Evolutionary conservation across 2,797 vertebrate species (phyloP).

Genomic region (Fistularia commersonii): DNA sequence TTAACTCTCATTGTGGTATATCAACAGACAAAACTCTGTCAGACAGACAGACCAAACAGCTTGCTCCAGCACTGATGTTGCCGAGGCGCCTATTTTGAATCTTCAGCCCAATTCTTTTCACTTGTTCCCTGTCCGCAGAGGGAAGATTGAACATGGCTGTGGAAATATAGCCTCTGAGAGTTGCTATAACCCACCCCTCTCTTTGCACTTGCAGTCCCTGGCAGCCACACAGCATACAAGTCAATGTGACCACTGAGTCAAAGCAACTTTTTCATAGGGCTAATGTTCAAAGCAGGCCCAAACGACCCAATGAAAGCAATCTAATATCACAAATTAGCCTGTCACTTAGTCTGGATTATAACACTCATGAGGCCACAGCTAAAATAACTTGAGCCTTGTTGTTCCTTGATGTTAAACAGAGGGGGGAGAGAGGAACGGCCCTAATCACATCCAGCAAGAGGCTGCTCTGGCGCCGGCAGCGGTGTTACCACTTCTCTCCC

Average conservation of each 20-base stretch:
- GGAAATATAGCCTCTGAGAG: slow-evolving; percentile 36
- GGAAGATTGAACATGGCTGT: slow-evolving; percentile 38
- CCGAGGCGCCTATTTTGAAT: slow-evolving; percentile 1
- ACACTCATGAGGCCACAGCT: slow-evolving; percentile 43
- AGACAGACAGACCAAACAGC: slow-evolving; percentile 22
- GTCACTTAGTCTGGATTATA: slow-evolving; percentile 71
- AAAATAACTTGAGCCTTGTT: slow-evolving; percentile 59
- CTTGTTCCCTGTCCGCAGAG: slow-evolving; percentile 15
- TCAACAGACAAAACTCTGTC: slow-evolving; percentile 3
- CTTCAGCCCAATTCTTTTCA: slow-evolving; percentile 6
- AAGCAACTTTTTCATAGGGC: slow-evolving; percentile 41
- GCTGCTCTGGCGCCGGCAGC: background rate
- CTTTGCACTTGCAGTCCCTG: background rate
- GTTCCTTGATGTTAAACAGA: slow-evolving; percentile 44
- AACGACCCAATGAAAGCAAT: slow-evolving; percentile 64
- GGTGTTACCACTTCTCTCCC: background rate
- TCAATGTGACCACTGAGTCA: slow-evolving; percentile 52
- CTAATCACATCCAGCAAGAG: slow-evolving; percentile 7
- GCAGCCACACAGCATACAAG: slow-evolving; percentile 31
- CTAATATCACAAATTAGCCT: slow-evolving; percentile 72
- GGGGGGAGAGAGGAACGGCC: background rate
- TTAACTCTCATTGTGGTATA: background rate
- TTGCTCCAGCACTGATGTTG: background rate
- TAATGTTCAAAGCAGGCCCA: slow-evolving; percentile 47
- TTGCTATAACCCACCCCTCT: background rate